These are phyloP conservation scores for Typhlomys cinereus DNA, from an alignment of 2,113 vertebrate genomes.

Conservation along the genomic window DNA sequence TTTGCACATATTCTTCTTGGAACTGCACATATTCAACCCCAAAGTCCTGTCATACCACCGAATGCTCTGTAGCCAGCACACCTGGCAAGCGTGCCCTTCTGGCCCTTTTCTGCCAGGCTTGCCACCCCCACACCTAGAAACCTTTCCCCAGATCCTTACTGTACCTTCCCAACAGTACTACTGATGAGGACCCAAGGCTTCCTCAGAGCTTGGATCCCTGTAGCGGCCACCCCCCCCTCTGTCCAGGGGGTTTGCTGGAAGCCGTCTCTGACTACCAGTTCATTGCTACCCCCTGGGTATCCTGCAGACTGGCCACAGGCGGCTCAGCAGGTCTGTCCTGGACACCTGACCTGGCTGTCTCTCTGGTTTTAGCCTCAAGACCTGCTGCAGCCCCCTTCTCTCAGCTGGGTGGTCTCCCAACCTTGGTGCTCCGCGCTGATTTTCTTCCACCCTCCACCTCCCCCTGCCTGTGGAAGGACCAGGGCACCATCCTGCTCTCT, in stretches of 20 bases:
- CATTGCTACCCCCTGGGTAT: background rate
- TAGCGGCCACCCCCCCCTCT: background rate
- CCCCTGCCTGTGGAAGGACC: background rate
- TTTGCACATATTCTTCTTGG: background rate
- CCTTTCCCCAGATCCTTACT: background rate
- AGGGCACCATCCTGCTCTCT: background rate
- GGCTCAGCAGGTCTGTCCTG: background rate
- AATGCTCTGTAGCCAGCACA: background rate
- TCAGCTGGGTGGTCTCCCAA: background rate
- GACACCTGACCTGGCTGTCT: background rate
- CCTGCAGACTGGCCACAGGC: background rate
- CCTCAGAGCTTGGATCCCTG: background rate
- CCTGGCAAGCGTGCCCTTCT: background rate
- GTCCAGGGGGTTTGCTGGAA: background rate
- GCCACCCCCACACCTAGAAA: background rate
- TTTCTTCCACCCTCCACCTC: background rate
- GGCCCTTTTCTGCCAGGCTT: background rate
- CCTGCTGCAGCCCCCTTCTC: no score
- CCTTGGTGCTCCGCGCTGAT: background rate
- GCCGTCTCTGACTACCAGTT: background rate
- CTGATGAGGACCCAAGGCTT: background rate
- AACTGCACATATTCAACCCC: background rate
- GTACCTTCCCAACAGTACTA: background rate
- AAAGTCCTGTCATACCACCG: background rate
- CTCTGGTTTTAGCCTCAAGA: background rate